phyloP scores from a whole-genome alignment of 1,140 invertebrate species.

The Lepidotrigona ventralis region DNA sequence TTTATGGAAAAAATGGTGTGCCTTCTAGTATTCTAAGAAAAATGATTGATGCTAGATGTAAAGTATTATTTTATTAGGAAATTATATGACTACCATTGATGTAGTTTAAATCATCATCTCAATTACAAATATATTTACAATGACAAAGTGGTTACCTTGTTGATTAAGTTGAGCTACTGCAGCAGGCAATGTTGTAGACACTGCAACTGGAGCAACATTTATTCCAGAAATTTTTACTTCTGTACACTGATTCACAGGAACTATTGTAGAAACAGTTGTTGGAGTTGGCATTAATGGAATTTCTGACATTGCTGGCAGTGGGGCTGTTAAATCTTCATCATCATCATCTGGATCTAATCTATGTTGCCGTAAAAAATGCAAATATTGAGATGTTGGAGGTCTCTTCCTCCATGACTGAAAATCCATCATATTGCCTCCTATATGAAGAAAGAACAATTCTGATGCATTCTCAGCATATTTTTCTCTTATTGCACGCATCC shows the following conservation, averaged over 20 bases:
- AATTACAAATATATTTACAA: neutral
- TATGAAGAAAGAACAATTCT: conserved; percentile 92
- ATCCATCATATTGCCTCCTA: conserved; percentile 93
- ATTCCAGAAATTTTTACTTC: conserved; percentile 85
- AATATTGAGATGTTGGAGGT: conserved; percentile 86
- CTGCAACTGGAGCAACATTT: conserved; percentile 83
- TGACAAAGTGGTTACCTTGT: conserved; percentile 76
- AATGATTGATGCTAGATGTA: conserved; percentile 18
- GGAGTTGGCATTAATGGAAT: conserved; percentile 54
- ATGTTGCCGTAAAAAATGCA: conserved; percentile 88
- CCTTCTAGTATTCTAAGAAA: conserved; percentile 5
- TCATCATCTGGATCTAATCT: conserved; percentile 86
- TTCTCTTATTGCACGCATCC: conserved; percentile 77
- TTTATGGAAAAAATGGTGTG: neutral
- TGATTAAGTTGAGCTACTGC: conserved; percentile 82
- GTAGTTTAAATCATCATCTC: neutral
- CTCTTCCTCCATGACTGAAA: conserved; percentile 90
- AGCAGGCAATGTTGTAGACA: conserved; percentile 83
- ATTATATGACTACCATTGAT: neutral
- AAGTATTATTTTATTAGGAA: conserved; percentile 5
- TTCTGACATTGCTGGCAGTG: conserved; percentile 69
- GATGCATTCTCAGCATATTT: conserved; percentile 89
- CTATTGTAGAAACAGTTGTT: conserved; percentile 54
- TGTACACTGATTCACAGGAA: conserved; percentile 68
- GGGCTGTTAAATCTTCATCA: conserved; percentile 78